phyloP scores from a whole-genome alignment of 2,888 invertebrate species.

The Enchytraeus crypticus region DNA sequence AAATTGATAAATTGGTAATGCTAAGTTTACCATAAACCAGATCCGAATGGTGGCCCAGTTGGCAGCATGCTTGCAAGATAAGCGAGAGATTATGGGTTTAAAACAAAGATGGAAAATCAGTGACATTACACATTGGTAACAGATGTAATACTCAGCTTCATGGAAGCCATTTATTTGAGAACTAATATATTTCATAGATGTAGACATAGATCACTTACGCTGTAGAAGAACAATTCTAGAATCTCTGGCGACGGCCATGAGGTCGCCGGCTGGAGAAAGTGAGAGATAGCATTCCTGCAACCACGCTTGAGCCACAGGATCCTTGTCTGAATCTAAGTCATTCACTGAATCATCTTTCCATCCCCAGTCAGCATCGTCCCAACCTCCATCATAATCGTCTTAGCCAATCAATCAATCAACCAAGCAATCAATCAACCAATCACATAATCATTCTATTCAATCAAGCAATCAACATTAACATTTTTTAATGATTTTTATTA shows the following conservation, averaged over 20 bases:
- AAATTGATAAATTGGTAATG: too few species aligned
- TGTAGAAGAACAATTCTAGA: constrained; percentile 60
- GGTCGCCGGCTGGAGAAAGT: constrained; percentile 63
- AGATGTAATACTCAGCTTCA: neutral
- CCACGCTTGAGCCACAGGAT: constrained; percentile 53
- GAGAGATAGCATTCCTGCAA: constrained; percentile 61
- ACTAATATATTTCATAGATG: too few species aligned
- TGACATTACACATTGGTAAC: neutral
- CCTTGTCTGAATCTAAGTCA: constrained; percentile 24
- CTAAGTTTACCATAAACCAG: too few species aligned
- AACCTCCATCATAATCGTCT: constrained; percentile 27
- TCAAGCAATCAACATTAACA: too few species aligned
- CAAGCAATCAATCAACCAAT: neutral
- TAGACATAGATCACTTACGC: constrained; percentile 44
- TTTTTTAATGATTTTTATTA: too few species aligned
- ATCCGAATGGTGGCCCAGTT: too few species aligned
- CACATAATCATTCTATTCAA: too few species aligned
- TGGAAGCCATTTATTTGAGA: too few species aligned
- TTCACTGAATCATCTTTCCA: constrained; percentile 40
- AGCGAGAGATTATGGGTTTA: too few species aligned
- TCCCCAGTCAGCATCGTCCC: constrained; percentile 42
- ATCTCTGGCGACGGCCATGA: constrained; percentile 61
- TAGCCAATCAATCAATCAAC: neutral
- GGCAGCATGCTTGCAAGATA: too few species aligned
- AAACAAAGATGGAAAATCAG: too few species aligned